These are phyloP conservation scores for Neocrepidodera transversa DNA, from an alignment of 2,888 invertebrate species.

Conservation along the genomic window DNA sequence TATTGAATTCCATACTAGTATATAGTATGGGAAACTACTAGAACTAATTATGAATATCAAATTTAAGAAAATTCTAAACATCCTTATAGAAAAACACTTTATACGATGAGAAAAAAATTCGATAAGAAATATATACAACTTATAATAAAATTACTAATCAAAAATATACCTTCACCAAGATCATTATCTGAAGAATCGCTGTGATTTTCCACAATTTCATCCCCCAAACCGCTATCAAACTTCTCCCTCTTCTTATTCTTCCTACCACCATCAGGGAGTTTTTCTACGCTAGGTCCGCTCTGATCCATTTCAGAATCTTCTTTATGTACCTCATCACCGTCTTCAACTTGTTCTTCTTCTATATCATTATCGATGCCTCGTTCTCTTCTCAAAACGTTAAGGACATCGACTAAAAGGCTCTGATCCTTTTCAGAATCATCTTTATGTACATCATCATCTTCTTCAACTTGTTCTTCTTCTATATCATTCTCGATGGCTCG, in stretches of 20 bases:
- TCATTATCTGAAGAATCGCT: slow-evolving; percentile 38
- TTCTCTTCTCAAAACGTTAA: slow-evolving; percentile 37
- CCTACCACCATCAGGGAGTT: slow-evolving; percentile 3
- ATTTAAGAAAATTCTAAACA: too few relatives aligned
- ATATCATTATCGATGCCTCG: slow-evolving; percentile 15
- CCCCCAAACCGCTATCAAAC: slow-evolving; percentile 70
- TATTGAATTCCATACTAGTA: too few relatives aligned
- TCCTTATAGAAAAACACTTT: too few relatives aligned
- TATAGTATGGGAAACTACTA: too few relatives aligned
- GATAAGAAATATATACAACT: too few relatives aligned
- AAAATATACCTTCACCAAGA: slow-evolving; percentile 35
- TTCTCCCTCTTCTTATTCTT: slow-evolving; percentile 62
- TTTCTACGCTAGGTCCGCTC: slow-evolving; percentile 23
- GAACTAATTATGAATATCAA: too few relatives aligned
- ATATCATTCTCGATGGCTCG: slow-evolving; percentile 16
- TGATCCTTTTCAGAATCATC: slow-evolving; percentile 10
- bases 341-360: slow-evolving; percentile 10
- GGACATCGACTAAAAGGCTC: slow-evolving; percentile 33
- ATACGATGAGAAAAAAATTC: too few relatives aligned
- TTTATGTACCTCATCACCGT: not conserved
- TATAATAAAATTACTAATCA: too few relatives aligned
- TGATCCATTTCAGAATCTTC: slow-evolving; percentile 11
- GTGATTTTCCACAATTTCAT: slow-evolving; percentile 54
- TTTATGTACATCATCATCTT: slow-evolving; percentile 1
- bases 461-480: slow-evolving; percentile 6